These are phyloP conservation scores for pig (Sus scrofa) DNA, from an alignment of 2,113 vertebrate species.

Conservation along the genomic window DNA sequence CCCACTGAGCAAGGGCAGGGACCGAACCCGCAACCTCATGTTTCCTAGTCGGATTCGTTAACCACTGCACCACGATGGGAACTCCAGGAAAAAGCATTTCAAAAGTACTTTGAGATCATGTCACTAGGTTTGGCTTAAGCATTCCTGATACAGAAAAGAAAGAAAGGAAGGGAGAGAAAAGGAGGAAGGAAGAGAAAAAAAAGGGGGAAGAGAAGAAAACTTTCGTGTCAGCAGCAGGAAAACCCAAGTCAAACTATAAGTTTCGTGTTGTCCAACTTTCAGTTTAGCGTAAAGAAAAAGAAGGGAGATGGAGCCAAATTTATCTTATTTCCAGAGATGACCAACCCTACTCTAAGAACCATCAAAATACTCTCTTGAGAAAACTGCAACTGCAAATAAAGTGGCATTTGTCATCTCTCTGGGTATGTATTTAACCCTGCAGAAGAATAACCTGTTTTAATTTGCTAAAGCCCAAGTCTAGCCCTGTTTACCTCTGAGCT, in stretches of 20 bases:
- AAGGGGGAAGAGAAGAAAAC: not conserved
- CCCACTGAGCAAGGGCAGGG: too few relatives aligned
- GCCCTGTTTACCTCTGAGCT: not conserved
- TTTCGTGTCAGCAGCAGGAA: not conserved
- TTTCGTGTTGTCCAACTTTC: not conserved
- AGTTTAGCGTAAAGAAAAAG: not conserved
- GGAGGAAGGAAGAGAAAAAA: too few relatives aligned
- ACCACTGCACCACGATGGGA: too few relatives aligned
- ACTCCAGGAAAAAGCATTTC: constrained; percentile 19
- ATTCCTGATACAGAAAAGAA: not conserved
- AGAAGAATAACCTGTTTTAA: constrained; percentile 46
- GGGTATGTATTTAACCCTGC: not conserved
- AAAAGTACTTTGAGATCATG: not conserved
- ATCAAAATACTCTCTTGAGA: constrained; percentile 40
- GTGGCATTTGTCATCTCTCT: not conserved
- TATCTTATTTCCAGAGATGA: constrained; percentile 6
- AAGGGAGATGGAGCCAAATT: not conserved
- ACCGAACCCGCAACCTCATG: too few relatives aligned
- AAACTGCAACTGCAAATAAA: constrained; percentile 48
- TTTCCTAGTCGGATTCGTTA: too few relatives aligned
- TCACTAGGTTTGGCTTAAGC: not conserved
- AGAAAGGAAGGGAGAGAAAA: not conserved
- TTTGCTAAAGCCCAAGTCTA: constrained; percentile 49
- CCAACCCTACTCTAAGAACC: not conserved
- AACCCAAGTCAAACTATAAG: not conserved